phyloP scores from a whole-genome alignment of 2,797 vertebrate species.

The Darevskia mixta region DNA sequence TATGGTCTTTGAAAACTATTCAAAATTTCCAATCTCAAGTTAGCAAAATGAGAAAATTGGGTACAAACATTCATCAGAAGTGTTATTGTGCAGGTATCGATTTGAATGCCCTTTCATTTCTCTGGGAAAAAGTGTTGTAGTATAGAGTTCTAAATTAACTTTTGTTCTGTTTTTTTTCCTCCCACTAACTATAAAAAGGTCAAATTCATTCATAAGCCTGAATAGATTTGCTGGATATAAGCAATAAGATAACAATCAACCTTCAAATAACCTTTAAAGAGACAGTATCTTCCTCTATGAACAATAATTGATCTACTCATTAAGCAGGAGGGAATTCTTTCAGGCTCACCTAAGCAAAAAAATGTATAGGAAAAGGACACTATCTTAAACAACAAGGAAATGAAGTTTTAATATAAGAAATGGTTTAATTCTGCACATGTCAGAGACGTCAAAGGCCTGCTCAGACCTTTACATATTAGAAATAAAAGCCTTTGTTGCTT shows the following conservation, averaged over 20 bases:
- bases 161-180: slow-evolving; percentile 81
- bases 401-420: slow-evolving; percentile 46
- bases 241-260: slow-evolving; percentile 90
- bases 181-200: slow-evolving; percentile 95
- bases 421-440: slow-evolving; percentile 42
- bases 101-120: slow-evolving; percentile 98
- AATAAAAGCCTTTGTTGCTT: not conserved
- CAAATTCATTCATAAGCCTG: slow-evolving; percentile 96
- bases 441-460: not conserved
- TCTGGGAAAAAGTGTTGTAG: slow-evolving; percentile 88
- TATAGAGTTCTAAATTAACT: slow-evolving; percentile 95
- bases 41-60: slow-evolving; percentile 93
- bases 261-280: slow-evolving; percentile 91
- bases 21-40: slow-evolving; percentile 82
- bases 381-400: slow-evolving; percentile 56
- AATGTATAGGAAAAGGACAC: slow-evolving; percentile 58
- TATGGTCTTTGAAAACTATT: slow-evolving; percentile 83
- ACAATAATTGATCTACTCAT: slow-evolving; percentile 84
- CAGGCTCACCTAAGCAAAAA: slow-evolving; percentile 72
- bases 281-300: slow-evolving; percentile 77
- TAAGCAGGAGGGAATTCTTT: slow-evolving; percentile 73
- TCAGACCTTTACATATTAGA: not conserved
- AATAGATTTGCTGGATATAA: slow-evolving; percentile 89
- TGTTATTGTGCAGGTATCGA: slow-evolving; percentile 94
- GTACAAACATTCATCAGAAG: slow-evolving; percentile 92